Base-by-base conservation (phyloP, 2,113 vertebrate genomes). In the Percina caprodes region DNA sequence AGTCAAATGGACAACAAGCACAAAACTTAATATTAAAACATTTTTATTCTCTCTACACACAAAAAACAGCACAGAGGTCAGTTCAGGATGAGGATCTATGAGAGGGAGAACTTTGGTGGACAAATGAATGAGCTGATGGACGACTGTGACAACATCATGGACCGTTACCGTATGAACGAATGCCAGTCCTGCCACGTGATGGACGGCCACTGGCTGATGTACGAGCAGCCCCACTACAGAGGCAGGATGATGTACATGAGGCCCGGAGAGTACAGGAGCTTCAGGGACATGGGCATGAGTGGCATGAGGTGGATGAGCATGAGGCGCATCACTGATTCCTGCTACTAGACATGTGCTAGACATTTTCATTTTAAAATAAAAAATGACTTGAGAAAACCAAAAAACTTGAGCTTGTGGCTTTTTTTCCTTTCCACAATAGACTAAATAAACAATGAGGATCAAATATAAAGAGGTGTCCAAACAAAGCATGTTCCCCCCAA, bases 171-270 rank as follows among this genome's bases (percentile, higher is more conserved):
- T 11, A 92, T 92, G 90, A 61, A 23, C 9, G 83, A 90, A 45
- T 90, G 88, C 81, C 5, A 30, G 90, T 91, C 90, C 88, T 74
- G 63, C 56, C 0, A 92, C 0, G 92, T 93, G 88, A 84, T 89
- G 88, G 92, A 93, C 11, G 92, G 92, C 23, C 92, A 92, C 88
- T 93, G 92, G 92, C 88, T 93, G 91, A 86, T 92, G 89, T 93
- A 88, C 7, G 91, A 93, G 91, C 91, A 91, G 82, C 72, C 89
- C 68, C 52, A 90, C 66, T 91, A 65, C 88, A 91, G 88, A 71
- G 92, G 92, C 88, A 90, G n/a, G 86, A 88, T 89, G 92, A 86
- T 92, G 76, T 93, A 93, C 84, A 5, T 93, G 76, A 91, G 86
- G 74, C 92, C 92, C 1, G 91, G 92, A 30, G 91, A 93, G 88